Percentiles rank a stretch among this genome's conserved stretches.
These are phyloP conservation scores for Halichoeres trimaculatus DNA, from an alignment of 2,113 vertebrate species.

Conservation along the genomic window DNA sequence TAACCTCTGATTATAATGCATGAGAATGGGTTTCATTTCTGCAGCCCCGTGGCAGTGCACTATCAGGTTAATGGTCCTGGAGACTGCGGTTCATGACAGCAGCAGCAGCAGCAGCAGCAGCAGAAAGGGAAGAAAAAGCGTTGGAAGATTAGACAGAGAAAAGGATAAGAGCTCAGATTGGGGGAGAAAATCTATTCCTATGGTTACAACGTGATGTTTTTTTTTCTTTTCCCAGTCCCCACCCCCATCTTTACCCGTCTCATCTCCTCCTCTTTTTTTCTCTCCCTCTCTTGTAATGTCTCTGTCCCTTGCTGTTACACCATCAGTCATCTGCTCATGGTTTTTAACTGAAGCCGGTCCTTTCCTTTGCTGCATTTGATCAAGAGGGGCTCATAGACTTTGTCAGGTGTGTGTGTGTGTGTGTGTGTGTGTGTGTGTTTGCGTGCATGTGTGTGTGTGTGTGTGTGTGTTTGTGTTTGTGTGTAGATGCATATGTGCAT, in stretches of 20 bases:
- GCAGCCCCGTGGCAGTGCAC: conserved; percentile 56
- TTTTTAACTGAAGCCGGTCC: conserved; percentile 59
- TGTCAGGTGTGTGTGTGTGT: conserved; percentile 50
- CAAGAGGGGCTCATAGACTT: conserved; percentile 44
- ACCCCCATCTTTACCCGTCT: conserved; percentile 75
- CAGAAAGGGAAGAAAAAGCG: conserved; percentile 54
- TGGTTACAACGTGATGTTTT: conserved; percentile 78
- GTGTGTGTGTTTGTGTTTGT: conserved; percentile 45
- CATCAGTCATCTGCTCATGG: conserved; percentile 62
- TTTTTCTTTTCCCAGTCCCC: conserved; percentile 36
- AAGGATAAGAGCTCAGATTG: conserved; percentile 74
- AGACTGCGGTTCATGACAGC: conserved; percentile 73
- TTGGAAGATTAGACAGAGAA: conserved; percentile 70
- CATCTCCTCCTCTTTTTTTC: conserved; percentile 64
- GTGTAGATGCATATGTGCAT: conserved; percentile 39
- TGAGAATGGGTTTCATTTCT: conserved; percentile 55
- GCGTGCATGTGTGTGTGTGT: conserved; percentile 33
- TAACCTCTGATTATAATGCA: conserved; percentile 66
- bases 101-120: conserved; percentile 57
- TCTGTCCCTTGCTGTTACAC: conserved; percentile 62
- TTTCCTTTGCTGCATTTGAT: conserved; percentile 58
- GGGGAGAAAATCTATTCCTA: conserved; percentile 80
- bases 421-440: conserved; percentile 36
- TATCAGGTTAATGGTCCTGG: conserved; percentile 67
- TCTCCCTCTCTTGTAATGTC: conserved; percentile 61